Percentiles rank a stretch among this genome's conserved stretches.
Conservation (phyloP, 2,888 invertebrate species). For the Idaea aversata region DNA sequence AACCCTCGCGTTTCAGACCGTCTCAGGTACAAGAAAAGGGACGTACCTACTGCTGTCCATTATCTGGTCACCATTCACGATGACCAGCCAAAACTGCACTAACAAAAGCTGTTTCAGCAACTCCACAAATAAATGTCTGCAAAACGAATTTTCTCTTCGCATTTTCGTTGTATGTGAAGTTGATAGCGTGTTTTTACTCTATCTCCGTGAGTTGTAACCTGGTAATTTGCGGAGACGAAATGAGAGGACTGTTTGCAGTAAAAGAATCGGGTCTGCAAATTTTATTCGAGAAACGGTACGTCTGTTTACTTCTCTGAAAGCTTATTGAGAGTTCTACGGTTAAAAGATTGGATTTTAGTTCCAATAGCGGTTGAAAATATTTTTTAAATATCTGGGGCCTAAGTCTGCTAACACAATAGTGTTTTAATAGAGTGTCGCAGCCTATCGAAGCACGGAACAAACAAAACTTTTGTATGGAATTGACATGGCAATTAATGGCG, state of each 20-base stretch:
- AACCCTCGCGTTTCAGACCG: background rate
- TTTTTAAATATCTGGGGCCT: background rate
- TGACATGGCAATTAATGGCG: no score
- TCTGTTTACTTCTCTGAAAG: slow-evolving; percentile 3
- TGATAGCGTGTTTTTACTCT: slow-evolving; percentile 30
- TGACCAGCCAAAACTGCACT: slow-evolving; percentile 48
- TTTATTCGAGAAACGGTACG: background rate
- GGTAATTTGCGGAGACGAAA: slow-evolving; percentile 18
- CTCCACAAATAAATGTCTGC: slow-evolving; percentile 28
- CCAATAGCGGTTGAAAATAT: background rate
- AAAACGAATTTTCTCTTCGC: slow-evolving; percentile 17
- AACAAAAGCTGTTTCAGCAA: slow-evolving; percentile 46
- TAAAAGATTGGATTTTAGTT: slow-evolving; percentile 1
- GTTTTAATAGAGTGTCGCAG: no score
- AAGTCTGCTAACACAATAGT: no score
- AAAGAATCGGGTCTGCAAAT: slow-evolving; percentile 4
- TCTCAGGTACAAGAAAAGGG: slow-evolving; percentile 61
- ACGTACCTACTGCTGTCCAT: slow-evolving; percentile 46
- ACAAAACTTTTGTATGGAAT: no score
- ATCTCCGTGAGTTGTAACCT: slow-evolving; percentile 24
- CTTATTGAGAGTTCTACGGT: background rate
- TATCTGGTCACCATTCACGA: slow-evolving; percentile 48
- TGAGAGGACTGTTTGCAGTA: slow-evolving; percentile 2
- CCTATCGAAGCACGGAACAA: no score
- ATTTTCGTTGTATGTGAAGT: slow-evolving; percentile 36